Conservation (phyloP, 92 coral and sea anemone species). For the Pocillopora meandrina region DNA sequence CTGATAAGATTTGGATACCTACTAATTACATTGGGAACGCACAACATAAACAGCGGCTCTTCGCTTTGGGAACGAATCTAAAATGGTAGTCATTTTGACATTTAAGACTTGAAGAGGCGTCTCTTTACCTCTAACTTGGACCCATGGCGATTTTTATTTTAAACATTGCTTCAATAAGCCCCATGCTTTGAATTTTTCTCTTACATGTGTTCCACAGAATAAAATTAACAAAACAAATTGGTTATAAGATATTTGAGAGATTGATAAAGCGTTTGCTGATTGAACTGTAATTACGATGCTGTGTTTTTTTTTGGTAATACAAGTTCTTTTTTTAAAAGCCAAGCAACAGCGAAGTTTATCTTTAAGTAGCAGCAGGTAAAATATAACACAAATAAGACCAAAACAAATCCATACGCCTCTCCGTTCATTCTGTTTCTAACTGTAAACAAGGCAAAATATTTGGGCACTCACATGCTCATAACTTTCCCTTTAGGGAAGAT, state of each 20-base stretch:
- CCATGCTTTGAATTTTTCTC: neutral
- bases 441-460: conserved; percentile 47
- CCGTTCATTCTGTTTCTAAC: conserved; percentile 22
- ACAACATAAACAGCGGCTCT: conserved; percentile 31
- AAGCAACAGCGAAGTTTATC: conserved; percentile 29
- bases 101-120: neutral
- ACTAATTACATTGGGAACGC: conserved; percentile 24
- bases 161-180: neutral
- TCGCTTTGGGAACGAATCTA: neutral
- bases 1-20: conserved; percentile 37
- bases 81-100: neutral
- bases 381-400: neutral
- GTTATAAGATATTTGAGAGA: neutral
- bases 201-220: neutral
- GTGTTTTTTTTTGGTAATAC: conserved; percentile 6
- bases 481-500: conserved; percentile 30
- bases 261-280: conserved; percentile 9
- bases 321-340: neutral
- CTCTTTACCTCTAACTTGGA: neutral
- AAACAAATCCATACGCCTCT: conserved; percentile 3
- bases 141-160: neutral
- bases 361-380: conserved; percentile 34
- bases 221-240: conserved; percentile 32
- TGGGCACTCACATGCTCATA: conserved; percentile 10
- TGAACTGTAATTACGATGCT: conserved; percentile 7